These are phyloP conservation scores for Gastrophysa polygoni DNA, from an alignment of 2,888 invertebrate genomes.

Conservation along the genomic window DNA sequence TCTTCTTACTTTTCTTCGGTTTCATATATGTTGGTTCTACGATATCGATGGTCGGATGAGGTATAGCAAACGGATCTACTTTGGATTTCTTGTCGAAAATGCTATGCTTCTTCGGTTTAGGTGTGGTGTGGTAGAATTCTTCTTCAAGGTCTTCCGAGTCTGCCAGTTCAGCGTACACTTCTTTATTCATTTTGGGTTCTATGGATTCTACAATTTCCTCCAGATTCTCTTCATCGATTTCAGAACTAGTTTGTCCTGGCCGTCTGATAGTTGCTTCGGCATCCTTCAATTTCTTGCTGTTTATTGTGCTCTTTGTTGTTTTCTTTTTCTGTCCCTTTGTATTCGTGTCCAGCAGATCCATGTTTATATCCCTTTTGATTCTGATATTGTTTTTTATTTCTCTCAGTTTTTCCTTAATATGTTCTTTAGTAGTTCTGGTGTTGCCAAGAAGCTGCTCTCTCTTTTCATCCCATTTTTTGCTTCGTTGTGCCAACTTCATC, in stretches of 20 bases:
- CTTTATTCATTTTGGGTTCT: conserved; percentile 21
- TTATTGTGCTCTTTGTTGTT: conserved; percentile 12
- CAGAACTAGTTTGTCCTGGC: conserved; percentile 40
- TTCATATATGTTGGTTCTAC: conserved; percentile 17
- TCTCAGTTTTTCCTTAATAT: neutral
- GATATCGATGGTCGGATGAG: conserved; percentile 16
- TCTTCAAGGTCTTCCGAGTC: conserved; percentile 30
- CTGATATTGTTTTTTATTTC: conserved; percentile 27
- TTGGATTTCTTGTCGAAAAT: conserved; percentile 28
- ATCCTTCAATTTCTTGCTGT: conserved; percentile 24
- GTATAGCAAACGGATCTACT: conserved; percentile 20
- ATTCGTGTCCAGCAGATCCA: conserved; percentile 47
- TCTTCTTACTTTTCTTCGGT: conserved; percentile 17
- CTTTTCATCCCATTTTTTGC: no score
- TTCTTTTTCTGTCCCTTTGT: conserved; percentile 22
- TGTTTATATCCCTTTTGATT: conserved; percentile 48
- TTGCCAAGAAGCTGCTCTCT: no score
- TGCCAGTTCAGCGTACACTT: conserved; percentile 39
- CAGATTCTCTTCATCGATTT: conserved; percentile 29
- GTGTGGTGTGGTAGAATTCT: conserved; percentile 13
- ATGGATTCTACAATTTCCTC: conserved; percentile 31
- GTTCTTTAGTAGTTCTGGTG: no score
- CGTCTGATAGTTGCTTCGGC: conserved; percentile 39
- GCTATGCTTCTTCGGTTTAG: conserved; percentile 18
- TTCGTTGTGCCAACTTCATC: no score